Percentiles rank a stretch among this genome's conserved stretches.
These are phyloP conservation scores for Eumeta japonica DNA, from an alignment of 1,140 invertebrate species.

Conservation along the genomic window DNA sequence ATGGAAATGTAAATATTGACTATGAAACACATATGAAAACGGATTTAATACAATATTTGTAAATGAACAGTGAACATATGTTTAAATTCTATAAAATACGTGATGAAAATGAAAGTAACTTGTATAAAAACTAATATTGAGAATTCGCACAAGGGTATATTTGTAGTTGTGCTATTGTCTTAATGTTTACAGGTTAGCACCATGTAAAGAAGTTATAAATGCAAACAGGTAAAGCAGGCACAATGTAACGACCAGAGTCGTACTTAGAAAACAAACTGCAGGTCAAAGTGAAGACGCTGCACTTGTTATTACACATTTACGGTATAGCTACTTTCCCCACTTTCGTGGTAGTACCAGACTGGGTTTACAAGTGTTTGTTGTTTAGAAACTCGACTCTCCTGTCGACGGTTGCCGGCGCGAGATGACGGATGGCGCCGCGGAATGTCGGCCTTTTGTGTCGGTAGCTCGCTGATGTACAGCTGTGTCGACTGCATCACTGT, in stretches of 20 bases:
- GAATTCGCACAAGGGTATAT: too few relatives aligned
- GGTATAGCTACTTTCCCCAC: neutral
- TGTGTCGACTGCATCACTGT: too few relatives aligned
- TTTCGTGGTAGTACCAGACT: neutral
- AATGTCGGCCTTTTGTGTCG: conserved; percentile 8
- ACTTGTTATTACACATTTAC: neutral
- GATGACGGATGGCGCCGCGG: conserved; percentile 27
- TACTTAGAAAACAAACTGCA: neutral
- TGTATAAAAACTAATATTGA: too few relatives aligned
- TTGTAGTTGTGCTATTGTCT: too few relatives aligned
- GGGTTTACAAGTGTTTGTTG: too few relatives aligned
- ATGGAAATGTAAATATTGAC: too few relatives aligned
- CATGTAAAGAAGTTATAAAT: neutral
- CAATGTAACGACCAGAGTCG: neutral
- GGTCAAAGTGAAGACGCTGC: neutral
- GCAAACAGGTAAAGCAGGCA: neutral
- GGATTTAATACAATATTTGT: neutral
- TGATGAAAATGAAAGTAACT: too few relatives aligned
- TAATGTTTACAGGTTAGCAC: too few relatives aligned
- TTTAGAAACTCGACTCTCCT: too few relatives aligned
- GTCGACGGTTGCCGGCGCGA: conserved; percentile 24
- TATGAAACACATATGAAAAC: neutral
- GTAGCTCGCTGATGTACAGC: conserved; percentile 6
- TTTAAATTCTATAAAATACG: neutral
- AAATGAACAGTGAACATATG: neutral